Evolutionary conservation across 2,888 invertebrate species (phyloP).

Genomic region (Bombyx huttoni): DNA sequence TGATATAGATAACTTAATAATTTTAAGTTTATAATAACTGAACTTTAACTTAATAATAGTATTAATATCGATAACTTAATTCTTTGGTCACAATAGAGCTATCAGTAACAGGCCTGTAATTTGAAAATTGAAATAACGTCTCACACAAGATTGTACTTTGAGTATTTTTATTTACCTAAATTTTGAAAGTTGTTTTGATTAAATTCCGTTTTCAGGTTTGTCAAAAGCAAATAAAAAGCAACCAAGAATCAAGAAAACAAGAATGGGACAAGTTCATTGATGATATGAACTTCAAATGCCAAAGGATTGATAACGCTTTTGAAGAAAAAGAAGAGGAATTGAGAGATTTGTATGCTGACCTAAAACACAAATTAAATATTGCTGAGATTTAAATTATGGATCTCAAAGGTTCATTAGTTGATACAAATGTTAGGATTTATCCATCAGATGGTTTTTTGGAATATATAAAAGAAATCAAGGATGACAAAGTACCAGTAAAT

Average conservation of each 20-base stretch:
- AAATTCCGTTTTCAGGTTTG: constrained; percentile 21
- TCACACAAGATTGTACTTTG: too few species aligned
- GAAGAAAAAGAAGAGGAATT: constrained; percentile 85
- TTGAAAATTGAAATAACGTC: too few species aligned
- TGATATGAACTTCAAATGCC: constrained; percentile 83
- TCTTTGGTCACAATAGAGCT: too few species aligned
- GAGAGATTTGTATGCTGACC: constrained; percentile 79
- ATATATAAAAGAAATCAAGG: constrained; percentile 65
- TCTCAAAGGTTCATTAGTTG: constrained; percentile 73
- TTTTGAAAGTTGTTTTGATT: too few species aligned
- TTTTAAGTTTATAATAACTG: too few species aligned
- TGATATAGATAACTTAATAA: too few species aligned
- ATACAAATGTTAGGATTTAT: constrained; percentile 75
- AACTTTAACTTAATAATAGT: too few species aligned
- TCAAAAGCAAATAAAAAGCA: constrained; percentile 32
- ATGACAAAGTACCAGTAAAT: constrained; percentile 64
- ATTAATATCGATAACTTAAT: too few species aligned
- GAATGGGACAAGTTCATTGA: constrained; percentile 84
- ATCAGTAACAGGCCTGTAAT: too few species aligned
- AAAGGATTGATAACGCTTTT: constrained; percentile 82
- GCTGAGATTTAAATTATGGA: constrained; percentile 58
- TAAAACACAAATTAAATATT: constrained; percentile 81
- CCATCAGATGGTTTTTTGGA: constrained; percentile 73
- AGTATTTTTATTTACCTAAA: too few species aligned
- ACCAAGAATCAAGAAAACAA: constrained; percentile 42